Evolutionary conservation across 2,888 invertebrate genomes (phyloP).

Genomic region (Limulus polyphemus): DNA sequence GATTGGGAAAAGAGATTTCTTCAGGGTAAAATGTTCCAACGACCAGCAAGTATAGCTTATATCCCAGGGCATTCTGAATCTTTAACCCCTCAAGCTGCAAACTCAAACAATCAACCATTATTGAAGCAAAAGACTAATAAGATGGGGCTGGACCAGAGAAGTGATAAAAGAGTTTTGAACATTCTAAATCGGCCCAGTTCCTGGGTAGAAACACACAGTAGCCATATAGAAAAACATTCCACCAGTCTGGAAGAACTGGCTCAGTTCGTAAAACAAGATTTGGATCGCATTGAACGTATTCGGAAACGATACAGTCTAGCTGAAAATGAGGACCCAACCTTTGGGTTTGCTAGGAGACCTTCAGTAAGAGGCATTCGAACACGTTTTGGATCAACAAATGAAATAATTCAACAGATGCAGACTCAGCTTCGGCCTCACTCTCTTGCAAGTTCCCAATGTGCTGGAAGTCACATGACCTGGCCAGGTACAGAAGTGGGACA

Average conservation of each 20-base stretch:
- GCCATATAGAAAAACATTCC: neutral
- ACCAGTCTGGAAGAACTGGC: slow-evolving; percentile 23
- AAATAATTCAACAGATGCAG: slow-evolving; percentile 68
- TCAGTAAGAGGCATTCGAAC: slow-evolving; percentile 27
- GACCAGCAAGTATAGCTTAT: neutral
- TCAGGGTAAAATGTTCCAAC: neutral
- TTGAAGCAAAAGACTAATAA: neutral
- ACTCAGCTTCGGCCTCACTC: slow-evolving; percentile 46
- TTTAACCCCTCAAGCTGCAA: neutral
- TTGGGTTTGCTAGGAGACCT: slow-evolving; percentile 27
- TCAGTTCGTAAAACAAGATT: slow-evolving; percentile 25
- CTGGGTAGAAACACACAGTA: no score
- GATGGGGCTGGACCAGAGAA: neutral
- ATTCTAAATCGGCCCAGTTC: neutral
- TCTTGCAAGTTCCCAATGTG: slow-evolving; percentile 29
- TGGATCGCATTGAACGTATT: slow-evolving; percentile 24
- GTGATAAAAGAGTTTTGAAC: neutral
- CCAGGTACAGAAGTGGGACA: slow-evolving; percentile 33
- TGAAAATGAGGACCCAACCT: slow-evolving; percentile 27
- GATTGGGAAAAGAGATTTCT: neutral
- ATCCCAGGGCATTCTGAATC: neutral
- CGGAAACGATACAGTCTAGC: slow-evolving; percentile 27
- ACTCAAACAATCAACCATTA: neutral
- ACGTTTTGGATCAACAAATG: slow-evolving; percentile 55
- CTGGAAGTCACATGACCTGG: slow-evolving; percentile 45